Base-by-base conservation (phyloP, 2,113 vertebrate species). In the Onychorhynchus coronatus region DNA sequence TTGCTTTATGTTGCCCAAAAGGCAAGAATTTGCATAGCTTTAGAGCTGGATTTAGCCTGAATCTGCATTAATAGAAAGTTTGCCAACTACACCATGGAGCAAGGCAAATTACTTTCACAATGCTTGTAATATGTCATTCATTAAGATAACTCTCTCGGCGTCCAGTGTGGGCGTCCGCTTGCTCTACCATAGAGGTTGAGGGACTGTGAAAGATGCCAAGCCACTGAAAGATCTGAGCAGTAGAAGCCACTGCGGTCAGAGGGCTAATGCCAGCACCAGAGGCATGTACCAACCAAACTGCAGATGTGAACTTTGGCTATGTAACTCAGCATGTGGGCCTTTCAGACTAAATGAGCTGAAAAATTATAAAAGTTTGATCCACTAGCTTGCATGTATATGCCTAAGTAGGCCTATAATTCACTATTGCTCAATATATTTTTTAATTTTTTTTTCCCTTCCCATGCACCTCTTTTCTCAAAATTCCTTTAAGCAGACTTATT, bases 221-320 rank as follows among this genome's bases (percentile, higher is more conserved):
- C 97, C 97, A 97, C 97, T 94, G 92, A 95, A 98, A 97, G 77
- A 97, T 91, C 91, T 96, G 68, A 96, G 95, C 89, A 94, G 50
- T 93, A 96, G 97, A 97, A 97, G 95, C 71, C 83, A 75, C 73
- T 98, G 97, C 97, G 97, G 98, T 98, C 97, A 96, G 31, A 97
- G 93, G 92, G 95, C 93, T 96, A 96, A 96, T 93, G 97, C 97
- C 98, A 98, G 88, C 86, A 80, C 95, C 91, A 95, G 96, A 97
- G 93, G 94, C 97, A 95, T 95, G 79, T 94, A 97, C 73, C 95
- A 96, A 78, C 94, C 87, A 82, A 97, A 95, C 50, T 98, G 90
- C 97, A 98, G 97, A 98, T 98, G 97, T 97, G 97, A 94, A 16
- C 70, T 95, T 97, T 97, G 96, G 93, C 96, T 96, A 49, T 67